A percentile compares a stretch with the other conserved stretches of the same genome.
These are phyloP conservation scores for Clarias magur DNA, from an alignment of 2,113 vertebrate species.

Conservation along the genomic window DNA sequence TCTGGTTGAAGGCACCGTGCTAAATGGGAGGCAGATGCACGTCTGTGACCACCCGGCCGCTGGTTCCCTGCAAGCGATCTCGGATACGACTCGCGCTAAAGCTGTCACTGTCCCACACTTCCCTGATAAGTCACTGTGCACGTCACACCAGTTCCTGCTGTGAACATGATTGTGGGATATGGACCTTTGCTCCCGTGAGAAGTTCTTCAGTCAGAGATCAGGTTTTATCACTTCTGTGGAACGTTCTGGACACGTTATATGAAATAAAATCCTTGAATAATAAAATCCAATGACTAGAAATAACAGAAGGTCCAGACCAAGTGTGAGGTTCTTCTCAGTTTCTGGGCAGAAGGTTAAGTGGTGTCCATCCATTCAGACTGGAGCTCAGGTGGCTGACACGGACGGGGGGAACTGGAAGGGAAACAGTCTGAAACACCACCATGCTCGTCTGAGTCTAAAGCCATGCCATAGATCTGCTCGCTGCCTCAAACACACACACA, in stretches of 20 bases:
- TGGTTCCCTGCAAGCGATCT: constrained; percentile 19
- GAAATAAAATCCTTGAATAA: constrained; percentile 26
- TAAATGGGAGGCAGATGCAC: constrained; percentile 65
- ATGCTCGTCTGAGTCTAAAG: not conserved
- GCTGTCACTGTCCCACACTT: constrained; percentile 38
- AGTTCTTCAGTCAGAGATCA: constrained; percentile 22
- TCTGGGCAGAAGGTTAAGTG: constrained; percentile 6
- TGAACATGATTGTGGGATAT: constrained; percentile 25
- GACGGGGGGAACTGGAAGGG: not conserved
- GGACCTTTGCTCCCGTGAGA: not conserved
- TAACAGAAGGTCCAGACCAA: constrained; percentile 1
- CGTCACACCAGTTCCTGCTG: constrained; percentile 19
- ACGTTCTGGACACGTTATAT: constrained; percentile 9
- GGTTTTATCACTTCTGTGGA: constrained; percentile 26
- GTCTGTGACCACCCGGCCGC: not conserved
- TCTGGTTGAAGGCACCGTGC: constrained; percentile 52
- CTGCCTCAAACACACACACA: constrained; percentile 9
- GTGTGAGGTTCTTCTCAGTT: not conserved
- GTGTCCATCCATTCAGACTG: not conserved
- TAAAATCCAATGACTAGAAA: constrained; percentile 17
- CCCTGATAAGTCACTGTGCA: constrained; percentile 43
- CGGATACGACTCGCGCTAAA: constrained; percentile 42
- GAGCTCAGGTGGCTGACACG: not conserved
- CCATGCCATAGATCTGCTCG: not conserved
- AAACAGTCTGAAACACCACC: constrained; percentile 31